Conservation (phyloP, 2,888 invertebrate species). For the Cephus rjabovi region DNA sequence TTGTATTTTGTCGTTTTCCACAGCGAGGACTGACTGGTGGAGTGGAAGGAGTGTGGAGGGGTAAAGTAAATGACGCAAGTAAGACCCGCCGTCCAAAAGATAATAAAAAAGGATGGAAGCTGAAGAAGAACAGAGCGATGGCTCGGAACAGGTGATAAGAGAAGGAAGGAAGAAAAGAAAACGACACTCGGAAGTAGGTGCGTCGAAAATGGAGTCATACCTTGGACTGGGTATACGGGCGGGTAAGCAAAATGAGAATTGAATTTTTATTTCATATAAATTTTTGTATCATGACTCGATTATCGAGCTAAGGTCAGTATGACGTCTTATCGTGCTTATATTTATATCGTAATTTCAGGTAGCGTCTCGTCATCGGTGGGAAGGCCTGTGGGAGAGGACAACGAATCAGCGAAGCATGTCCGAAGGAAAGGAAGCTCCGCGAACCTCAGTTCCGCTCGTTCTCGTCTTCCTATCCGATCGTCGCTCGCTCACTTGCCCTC, state of each 20-base stretch:
- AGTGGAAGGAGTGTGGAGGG: constrained; percentile 24
- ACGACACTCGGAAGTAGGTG: not conserved
- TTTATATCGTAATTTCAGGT: not conserved
- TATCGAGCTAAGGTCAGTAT: not conserved
- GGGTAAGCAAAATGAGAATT: not conserved
- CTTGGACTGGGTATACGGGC: not conserved
- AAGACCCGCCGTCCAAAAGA: constrained; percentile 12
- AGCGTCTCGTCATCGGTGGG: constrained; percentile 9
- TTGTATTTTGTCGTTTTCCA: constrained; percentile 11
- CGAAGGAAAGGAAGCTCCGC: constrained; percentile 64
- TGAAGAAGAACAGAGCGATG: constrained; percentile 3
- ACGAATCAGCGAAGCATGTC: constrained; percentile 60
- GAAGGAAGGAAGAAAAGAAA: not conserved
- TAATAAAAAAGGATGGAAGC: not conserved
- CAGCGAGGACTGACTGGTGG: constrained; percentile 16
- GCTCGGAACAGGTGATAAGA: not conserved
- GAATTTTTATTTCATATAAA: not conserved
- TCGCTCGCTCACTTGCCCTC: constrained; percentile 6
- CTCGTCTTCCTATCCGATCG: constrained; percentile 53
- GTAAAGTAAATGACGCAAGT: constrained; percentile 20
- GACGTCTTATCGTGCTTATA: not conserved
- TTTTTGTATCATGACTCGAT: not conserved
- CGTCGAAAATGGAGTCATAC: not conserved
- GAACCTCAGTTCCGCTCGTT: constrained; percentile 66
- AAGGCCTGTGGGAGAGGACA: constrained; percentile 63